These are phyloP conservation scores for Phocides pigmalion DNA, from an alignment of 1,140 invertebrate genomes.

Conservation along the genomic window DNA sequence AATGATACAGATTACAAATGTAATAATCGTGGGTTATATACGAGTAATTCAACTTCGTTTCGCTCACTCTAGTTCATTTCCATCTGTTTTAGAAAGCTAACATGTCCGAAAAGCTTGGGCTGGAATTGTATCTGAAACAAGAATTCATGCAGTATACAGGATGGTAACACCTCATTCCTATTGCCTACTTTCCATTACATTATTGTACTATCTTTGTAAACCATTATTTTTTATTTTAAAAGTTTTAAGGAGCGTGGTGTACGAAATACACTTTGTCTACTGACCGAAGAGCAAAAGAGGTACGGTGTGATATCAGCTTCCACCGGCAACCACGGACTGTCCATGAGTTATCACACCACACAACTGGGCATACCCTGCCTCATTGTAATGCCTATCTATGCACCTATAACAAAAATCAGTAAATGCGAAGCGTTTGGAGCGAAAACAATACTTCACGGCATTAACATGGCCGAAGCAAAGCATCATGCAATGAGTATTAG, in stretches of 20 bases:
- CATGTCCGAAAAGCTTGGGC: slow-evolving; percentile 49
- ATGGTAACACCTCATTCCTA: slow-evolving; percentile 35
- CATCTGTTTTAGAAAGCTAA: slow-evolving; percentile 37
- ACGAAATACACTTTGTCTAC: slow-evolving; percentile 43
- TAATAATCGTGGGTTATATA: too few species aligned
- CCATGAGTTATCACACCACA: slow-evolving; percentile 49
- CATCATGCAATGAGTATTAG: slow-evolving; percentile 43
- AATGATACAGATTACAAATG: too few species aligned
- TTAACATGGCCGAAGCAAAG: slow-evolving; percentile 50
- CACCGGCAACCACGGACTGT: slow-evolving; percentile 52
- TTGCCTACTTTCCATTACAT: background rate
- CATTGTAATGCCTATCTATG: slow-evolving; percentile 49
- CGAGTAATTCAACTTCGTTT: too few species aligned
- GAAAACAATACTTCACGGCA: slow-evolving; percentile 46
- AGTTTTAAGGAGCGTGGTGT: slow-evolving; percentile 60
- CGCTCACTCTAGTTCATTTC: background rate
- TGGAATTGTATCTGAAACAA: slow-evolving; percentile 53
- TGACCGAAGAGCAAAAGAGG: slow-evolving; percentile 51
- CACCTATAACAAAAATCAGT: slow-evolving; percentile 50
- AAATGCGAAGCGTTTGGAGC: slow-evolving; percentile 52
- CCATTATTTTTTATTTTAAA: slow-evolving; percentile 14
- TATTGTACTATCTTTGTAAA: background rate
- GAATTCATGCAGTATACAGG: slow-evolving; percentile 51
- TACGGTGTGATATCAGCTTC: slow-evolving; percentile 51
- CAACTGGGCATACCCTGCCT: slow-evolving; percentile 49